Evolutionary conservation across 1,140 invertebrate genomes (phyloP).

Genomic region (Teleogryllus occipitalis): DNA sequence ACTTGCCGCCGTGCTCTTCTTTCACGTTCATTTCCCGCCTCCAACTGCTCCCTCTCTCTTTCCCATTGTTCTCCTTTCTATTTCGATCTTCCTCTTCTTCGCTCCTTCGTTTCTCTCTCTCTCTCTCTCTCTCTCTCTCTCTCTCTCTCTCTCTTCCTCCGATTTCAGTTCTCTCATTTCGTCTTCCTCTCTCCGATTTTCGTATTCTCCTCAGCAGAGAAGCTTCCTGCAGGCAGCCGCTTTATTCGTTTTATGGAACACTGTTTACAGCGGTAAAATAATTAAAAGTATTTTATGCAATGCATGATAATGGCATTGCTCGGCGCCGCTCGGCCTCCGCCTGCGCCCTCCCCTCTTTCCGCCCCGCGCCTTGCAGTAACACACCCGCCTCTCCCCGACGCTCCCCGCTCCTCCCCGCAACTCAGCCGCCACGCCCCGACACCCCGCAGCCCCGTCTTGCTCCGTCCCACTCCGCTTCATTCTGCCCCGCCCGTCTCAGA

Average conservation of each 20-base stretch:
- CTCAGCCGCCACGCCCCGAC: no score
- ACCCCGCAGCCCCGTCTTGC: no score
- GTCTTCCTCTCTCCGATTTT: neutral
- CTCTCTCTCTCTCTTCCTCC: neutral
- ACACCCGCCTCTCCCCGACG: no score
- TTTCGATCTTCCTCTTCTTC: neutral
- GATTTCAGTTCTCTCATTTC: neutral
- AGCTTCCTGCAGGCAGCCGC: neutral
- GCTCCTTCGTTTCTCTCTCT: neutral
- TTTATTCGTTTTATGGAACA: conserved; percentile 5
- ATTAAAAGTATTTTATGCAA: conserved; percentile 3
- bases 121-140: no score
- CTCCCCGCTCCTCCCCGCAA: no score
- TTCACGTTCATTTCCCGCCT: no score
- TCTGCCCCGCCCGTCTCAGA: no score
- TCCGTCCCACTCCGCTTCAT: no score
- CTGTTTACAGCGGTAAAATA: neutral
- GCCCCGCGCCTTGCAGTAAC: no score
- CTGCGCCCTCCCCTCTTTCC: no score
- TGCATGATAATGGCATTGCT: neutral
- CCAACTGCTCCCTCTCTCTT: neutral
- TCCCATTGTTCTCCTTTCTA: neutral
- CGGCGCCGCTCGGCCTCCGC: no score
- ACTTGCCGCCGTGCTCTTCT: no score
- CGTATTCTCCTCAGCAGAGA: neutral